These are phyloP conservation scores for Psococerastis gibbosa DNA, from an alignment of 2,888 invertebrate genomes.

Conservation along the genomic window DNA sequence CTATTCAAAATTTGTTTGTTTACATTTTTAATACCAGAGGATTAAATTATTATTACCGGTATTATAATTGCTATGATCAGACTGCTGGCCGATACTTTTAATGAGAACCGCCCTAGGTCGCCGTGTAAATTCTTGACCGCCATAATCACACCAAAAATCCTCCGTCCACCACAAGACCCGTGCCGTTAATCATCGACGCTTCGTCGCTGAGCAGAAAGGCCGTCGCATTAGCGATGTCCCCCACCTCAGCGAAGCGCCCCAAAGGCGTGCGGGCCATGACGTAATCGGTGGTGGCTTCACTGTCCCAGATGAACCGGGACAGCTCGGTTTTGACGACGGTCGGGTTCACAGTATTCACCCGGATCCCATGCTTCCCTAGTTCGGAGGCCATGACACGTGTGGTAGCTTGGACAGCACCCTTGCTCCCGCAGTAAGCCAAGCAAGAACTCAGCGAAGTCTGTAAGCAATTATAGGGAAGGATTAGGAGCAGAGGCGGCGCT, in stretches of 20 bases:
- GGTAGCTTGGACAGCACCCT: constrained; percentile 74
- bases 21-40: too few relatives aligned
- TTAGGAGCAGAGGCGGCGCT: too few relatives aligned
- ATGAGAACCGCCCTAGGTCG: too few relatives aligned
- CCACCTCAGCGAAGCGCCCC: constrained; percentile 50
- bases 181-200: constrained; percentile 66
- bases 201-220: constrained; percentile 61
- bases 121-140: too few relatives aligned
- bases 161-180: constrained; percentile 63
- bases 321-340: constrained; percentile 87
- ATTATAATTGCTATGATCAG: too few relatives aligned
- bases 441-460: constrained; percentile 55
- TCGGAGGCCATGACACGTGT: constrained; percentile 72
- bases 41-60: too few relatives aligned
- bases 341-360: constrained; percentile 81
- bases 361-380: constrained; percentile 61
- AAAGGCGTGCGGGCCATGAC: constrained; percentile 70
- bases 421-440: constrained; percentile 63
- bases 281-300: constrained; percentile 46
- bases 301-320: constrained; percentile 64
- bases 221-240: constrained; percentile 61
- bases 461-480: too few relatives aligned
- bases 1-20: too few relatives aligned
- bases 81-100: too few relatives aligned
- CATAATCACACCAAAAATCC: constrained; percentile 34